Conservation (phyloP, 2,888 invertebrate species). For the Heliconius charithonia region DNA sequence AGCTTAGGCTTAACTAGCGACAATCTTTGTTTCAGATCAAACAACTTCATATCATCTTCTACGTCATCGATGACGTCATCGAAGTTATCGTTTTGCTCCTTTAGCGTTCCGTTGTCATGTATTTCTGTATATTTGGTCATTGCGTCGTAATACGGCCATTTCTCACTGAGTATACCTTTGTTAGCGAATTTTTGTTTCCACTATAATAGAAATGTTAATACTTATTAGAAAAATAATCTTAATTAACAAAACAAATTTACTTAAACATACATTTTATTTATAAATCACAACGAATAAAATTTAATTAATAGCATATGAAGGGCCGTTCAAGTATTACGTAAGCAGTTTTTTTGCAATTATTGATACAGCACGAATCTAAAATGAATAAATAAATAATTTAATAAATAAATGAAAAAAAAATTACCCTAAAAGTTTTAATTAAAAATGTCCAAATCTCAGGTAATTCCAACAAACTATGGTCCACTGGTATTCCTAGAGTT, state of each 20-base stretch:
- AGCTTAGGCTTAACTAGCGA: conserved; percentile 61
- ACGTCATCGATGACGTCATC: conserved; percentile 55
- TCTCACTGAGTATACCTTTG: conserved; percentile 73
- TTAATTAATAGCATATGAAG: too few relatives aligned
- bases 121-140: conserved; percentile 63
- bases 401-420: too few relatives aligned
- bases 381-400: too few relatives aligned
- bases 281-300: too few relatives aligned
- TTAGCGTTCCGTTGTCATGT: conserved; percentile 44
- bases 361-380: neutral
- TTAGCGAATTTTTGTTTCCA: conserved; percentile 77
- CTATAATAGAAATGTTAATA: conserved; percentile 55
- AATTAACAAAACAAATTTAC: too few relatives aligned
- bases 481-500: conserved; percentile 66
- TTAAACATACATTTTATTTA: too few relatives aligned
- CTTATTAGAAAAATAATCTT: neutral
- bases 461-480: conserved; percentile 71
- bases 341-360: too few relatives aligned
- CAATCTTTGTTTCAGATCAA: conserved; percentile 69
- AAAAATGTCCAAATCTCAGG: conserved; percentile 73
- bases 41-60: conserved; percentile 74
- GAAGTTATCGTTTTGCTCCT: conserved; percentile 42
- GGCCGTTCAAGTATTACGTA: too few relatives aligned
- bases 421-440: conserved; percentile 72
- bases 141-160: conserved; percentile 75